Percentiles rank a stretch among this genome's conserved stretches.
phyloP scores from a whole-genome alignment of 2,797 vertebrate species.

The Alcedo quadribrachys region DNA sequence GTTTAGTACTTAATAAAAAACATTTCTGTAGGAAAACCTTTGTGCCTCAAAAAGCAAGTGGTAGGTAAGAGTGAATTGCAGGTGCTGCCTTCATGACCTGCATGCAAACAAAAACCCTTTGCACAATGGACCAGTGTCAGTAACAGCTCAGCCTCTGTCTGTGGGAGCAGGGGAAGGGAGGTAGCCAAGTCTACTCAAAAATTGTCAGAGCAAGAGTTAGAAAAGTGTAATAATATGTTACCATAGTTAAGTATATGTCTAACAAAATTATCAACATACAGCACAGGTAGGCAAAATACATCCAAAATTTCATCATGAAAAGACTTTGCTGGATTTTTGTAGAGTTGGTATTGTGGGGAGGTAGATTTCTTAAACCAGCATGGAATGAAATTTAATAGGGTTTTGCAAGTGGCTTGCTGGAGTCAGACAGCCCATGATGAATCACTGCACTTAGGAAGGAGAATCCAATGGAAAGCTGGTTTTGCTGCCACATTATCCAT shows the following conservation, averaged over 20 bases:
- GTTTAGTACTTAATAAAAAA: background rate
- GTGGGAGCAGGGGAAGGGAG: background rate
- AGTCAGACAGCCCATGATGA: fast-evolving
- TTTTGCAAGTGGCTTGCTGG: background rate
- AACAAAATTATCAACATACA: background rate
- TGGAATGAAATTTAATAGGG: background rate
- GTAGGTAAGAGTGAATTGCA: background rate
- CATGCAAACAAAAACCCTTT: background rate
- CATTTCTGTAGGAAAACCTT: background rate
- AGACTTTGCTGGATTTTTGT: background rate
- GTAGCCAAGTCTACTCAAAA: background rate
- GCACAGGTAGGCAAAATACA: background rate
- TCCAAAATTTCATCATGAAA: background rate
- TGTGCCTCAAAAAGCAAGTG: background rate
- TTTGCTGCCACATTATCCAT: background rate
- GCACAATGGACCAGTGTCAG: background rate
- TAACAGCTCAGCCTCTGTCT: too few relatives aligned
- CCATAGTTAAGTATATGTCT: background rate
- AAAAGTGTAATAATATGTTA: background rate
- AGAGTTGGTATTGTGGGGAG: background rate
- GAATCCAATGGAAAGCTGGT: background rate
- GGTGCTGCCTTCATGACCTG: background rate
- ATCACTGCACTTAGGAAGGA: background rate
- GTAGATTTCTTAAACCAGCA: background rate
- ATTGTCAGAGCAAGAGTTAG: background rate